Conservation (phyloP, 2,888 invertebrate genomes). For the Rhodophaea formosa region DNA sequence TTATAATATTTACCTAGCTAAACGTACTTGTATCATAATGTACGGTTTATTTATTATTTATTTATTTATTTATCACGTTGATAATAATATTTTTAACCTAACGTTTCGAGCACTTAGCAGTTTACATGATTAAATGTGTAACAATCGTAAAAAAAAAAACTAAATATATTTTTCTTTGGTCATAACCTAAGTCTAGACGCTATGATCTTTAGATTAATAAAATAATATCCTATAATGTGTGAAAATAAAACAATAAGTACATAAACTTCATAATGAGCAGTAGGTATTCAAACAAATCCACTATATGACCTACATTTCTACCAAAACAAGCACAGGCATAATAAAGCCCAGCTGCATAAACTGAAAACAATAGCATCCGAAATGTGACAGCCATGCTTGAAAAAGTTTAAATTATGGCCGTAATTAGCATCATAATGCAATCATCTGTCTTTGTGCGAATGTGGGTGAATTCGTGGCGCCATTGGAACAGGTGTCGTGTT, state of each 20-base stretch:
- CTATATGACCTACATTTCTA: not conserved
- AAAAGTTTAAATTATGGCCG: conserved; percentile 22
- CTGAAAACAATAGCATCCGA: conserved; percentile 4
- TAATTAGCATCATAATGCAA: conserved; percentile 33
- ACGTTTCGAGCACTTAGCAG: no score
- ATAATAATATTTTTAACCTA: no score
- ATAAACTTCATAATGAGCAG: not conserved
- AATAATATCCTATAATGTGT: not conserved
- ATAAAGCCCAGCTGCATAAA: conserved; percentile 31
- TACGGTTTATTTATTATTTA: no score
- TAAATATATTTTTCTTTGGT: no score
- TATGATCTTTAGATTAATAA: no score
- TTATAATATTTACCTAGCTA: no score
- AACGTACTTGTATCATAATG: no score
- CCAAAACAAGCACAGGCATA: conserved; percentile 3
- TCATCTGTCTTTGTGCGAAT: conserved; percentile 16
- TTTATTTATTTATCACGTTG: no score
- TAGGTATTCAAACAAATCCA: conserved; percentile 7
- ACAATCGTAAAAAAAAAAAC: no score
- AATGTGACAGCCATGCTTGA: conserved; percentile 20
- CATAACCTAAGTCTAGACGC: no score
- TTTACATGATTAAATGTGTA: no score
- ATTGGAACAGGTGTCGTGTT: conserved; percentile 7
- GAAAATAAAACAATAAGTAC: not conserved
- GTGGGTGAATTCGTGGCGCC: conserved; percentile 26